These are phyloP conservation scores for Euura lappo DNA, from an alignment of 1,140 invertebrate species.

Conservation along the genomic window DNA sequence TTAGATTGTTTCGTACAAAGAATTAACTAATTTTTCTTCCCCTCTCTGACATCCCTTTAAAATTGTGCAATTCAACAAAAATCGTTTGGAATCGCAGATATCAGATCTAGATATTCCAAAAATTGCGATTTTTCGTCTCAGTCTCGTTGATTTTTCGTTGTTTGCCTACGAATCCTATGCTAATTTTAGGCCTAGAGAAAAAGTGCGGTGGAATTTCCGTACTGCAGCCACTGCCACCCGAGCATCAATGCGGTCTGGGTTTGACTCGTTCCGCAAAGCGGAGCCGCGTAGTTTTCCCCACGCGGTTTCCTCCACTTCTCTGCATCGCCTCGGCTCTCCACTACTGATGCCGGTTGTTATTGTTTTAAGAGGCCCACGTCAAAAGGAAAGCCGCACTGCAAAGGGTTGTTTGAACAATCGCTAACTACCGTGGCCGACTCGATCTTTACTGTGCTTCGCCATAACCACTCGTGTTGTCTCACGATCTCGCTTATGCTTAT, in stretches of 20 bases:
- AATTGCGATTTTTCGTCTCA: neutral
- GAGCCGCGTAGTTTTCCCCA: too few species aligned
- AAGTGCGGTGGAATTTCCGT: neutral
- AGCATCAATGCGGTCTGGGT: too few species aligned
- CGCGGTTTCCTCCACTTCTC: too few species aligned
- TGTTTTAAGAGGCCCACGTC: conserved; percentile 33
- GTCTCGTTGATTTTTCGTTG: conserved; percentile 15
- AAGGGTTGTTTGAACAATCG: conserved; percentile 7
- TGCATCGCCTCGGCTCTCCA: neutral
- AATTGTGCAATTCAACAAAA: too few species aligned
- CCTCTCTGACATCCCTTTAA: too few species aligned
- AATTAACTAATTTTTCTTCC: too few species aligned
- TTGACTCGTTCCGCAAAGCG: too few species aligned
- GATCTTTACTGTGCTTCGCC: neutral
- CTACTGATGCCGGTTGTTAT: conserved; percentile 32
- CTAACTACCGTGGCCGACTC: conserved; percentile 3
- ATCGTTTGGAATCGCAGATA: too few species aligned
- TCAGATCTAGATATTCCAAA: neutral
- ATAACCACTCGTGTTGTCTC: conserved; percentile 9
- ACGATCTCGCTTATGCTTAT: conserved; percentile 10
- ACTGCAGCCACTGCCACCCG: too few species aligned
- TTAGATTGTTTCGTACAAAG: too few species aligned
- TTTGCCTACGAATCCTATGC: conserved; percentile 26
- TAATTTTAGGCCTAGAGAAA: conserved; percentile 36
- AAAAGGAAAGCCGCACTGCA: conserved; percentile 5